Base-by-base conservation (phyloP, 2,113 vertebrate genomes). In the Planiliza haematocheilus region DNA sequence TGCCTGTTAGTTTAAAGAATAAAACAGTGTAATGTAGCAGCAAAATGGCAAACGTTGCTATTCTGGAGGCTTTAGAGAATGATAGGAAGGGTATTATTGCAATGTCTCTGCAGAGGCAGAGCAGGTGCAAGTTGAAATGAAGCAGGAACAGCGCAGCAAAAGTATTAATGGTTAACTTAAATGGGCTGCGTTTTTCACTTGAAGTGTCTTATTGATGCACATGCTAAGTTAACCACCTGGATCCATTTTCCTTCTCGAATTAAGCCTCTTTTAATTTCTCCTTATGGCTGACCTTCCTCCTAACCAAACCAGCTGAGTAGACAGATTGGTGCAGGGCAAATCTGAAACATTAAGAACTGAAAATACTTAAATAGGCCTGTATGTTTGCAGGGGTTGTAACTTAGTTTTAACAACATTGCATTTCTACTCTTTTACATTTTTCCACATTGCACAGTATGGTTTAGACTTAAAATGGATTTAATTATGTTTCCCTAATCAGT, bases 161-260 rank as follows among this genome's bases (percentile, higher is more conserved):
- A 74, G 62, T 64, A 74, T 59, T 39, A 76, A 64, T 73, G 75
- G 18, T 70, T 49, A 45, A 76, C 61, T 49, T 49, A 51, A 70
- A 79, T 46, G 38, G 43, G 58, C 76, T 63, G 49, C 30, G 36
- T 30, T 64, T 84, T 59, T 75, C 43, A 78, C 9, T 65, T 4
- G 10, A 53, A 84, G 64, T 62, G 69, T 80, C 42, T 41, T 65
- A 78, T 55, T 82, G 79, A 43, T 75, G 55, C 5, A n/a, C 50
- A 52, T 57, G 58, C 55, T 63, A 59, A 43, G 13, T 51, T 67
- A 36, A 45, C 73, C 70, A 81, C 60, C 84, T 83, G 88, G 58
- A 77, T 64, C 75, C 39, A 66, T 74, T 58, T 68, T 21, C 53
- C 24, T 36, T 60, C 43, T 21, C 58, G 60, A 58, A 60, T 72